These are phyloP conservation scores for Vombatus ursinus DNA, from an alignment of 2,113 vertebrate species.

Conservation along the genomic window DNA sequence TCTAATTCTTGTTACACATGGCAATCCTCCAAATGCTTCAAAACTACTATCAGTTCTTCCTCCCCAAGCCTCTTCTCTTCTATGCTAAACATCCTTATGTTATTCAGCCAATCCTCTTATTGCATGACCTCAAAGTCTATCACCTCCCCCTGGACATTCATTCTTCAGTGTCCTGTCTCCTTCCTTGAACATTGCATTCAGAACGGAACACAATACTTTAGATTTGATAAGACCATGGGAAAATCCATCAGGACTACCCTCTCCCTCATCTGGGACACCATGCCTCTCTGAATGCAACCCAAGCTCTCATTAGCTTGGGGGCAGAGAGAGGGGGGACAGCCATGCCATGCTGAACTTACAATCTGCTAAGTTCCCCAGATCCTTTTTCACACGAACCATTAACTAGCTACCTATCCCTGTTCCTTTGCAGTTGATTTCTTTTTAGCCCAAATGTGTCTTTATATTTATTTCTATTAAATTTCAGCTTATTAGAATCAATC, in stretches of 20 bases:
- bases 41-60: background rate
- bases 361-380: background rate
- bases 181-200: background rate
- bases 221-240: background rate
- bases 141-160: background rate
- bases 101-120: background rate
- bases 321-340: accelerated
- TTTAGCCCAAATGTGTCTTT: background rate
- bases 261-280: background rate
- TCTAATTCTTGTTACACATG: background rate
- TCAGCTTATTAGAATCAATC: background rate
- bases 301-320: background rate
- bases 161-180: background rate
- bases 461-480: background rate
- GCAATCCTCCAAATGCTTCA: background rate
- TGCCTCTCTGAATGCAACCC: background rate
- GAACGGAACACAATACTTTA: background rate
- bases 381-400: background rate
- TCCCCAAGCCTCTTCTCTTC: background rate
- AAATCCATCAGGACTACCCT: background rate
- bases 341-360: background rate
- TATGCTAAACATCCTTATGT: background rate
- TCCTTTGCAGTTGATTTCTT: background rate
- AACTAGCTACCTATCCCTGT: background rate
- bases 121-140: background rate